Evolutionary conservation across 2,888 invertebrate genomes (phyloP).

Genomic region (Papilio gigon): DNA sequence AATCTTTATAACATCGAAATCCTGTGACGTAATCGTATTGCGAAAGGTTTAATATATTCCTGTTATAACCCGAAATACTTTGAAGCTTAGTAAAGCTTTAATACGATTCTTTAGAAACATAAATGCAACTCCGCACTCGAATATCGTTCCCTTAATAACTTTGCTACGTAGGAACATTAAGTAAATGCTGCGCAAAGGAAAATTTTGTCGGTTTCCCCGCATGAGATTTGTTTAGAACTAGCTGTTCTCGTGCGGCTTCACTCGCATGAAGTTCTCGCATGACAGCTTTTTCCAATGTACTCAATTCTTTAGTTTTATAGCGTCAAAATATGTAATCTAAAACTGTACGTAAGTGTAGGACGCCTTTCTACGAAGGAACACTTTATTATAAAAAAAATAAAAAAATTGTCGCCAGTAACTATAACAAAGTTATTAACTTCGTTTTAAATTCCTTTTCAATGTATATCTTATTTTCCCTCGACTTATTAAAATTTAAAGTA

Average conservation of each 20-base stretch:
- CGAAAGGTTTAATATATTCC: constrained; percentile 2
- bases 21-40: constrained; percentile 6
- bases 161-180: constrained; percentile 4
- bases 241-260: too few relatives aligned
- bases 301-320: too few relatives aligned
- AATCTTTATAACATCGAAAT: not conserved
- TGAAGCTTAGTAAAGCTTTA: constrained; percentile 3
- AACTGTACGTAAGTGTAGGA: too few relatives aligned
- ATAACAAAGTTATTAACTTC: not conserved
- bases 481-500: constrained; percentile 8
- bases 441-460: not conserved
- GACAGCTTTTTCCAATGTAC: too few relatives aligned
- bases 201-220: constrained; percentile 6
- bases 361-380: too few relatives aligned
- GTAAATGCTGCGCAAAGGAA: constrained; percentile 11
- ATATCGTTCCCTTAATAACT: constrained; percentile 17
- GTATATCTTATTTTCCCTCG: not conserved
- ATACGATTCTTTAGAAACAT: not conserved
- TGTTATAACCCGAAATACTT: not conserved
- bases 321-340: too few relatives aligned
- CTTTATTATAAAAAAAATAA: too few relatives aligned
- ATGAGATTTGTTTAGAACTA: constrained; percentile 1
- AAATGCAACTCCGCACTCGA: constrained; percentile 14
- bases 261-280: too few relatives aligned
- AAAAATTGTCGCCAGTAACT: too few relatives aligned